These are phyloP conservation scores for Tanaodytes sp. DNA, from an alignment of 2,888 invertebrate genomes.

Conservation along the genomic window DNA sequence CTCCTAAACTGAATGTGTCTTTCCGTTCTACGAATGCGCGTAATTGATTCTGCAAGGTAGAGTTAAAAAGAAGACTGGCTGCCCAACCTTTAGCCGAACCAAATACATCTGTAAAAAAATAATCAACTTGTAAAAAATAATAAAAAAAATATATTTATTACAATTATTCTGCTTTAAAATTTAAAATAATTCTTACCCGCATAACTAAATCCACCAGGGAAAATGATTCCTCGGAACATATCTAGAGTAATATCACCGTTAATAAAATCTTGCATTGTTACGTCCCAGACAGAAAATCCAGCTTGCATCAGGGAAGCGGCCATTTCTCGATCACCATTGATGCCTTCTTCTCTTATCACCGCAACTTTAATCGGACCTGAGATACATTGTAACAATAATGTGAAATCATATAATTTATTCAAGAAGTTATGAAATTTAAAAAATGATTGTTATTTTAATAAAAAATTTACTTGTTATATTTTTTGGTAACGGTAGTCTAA, in stretches of 20 bases:
- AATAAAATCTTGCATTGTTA: conserved; percentile 93
- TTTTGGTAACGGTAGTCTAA: conserved; percentile 52
- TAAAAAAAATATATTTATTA: neutral
- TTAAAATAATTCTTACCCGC: conserved; percentile 78
- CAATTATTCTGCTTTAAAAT: conserved; percentile 1
- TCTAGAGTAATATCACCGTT: conserved; percentile 82
- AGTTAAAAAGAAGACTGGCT: conserved; percentile 88
- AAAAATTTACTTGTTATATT: conserved; percentile 25
- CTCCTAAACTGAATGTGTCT: conserved; percentile 95
- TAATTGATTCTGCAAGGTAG: conserved; percentile 83
- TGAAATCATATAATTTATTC: neutral
- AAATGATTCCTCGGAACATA: conserved; percentile 89
- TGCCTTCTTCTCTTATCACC: conserved; percentile 96
- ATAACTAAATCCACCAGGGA: conserved; percentile 99
- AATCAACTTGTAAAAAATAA: neutral
- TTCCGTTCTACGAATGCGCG: conserved; percentile 80
- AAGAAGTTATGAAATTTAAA: too few relatives aligned
- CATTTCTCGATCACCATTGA: conserved; percentile 98
- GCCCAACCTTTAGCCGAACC: conserved; percentile 99
- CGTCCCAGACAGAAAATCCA: conserved; percentile 93
- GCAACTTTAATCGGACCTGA: conserved; percentile 78
- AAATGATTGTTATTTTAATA: too few relatives aligned
- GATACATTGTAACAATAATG: conserved; percentile 12
- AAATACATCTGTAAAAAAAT: conserved; percentile 82
- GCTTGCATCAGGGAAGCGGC: conserved; percentile 89